These are phyloP conservation scores for Homarus americanus DNA, from an alignment of 1,140 invertebrate genomes.

Conservation along the genomic window DNA sequence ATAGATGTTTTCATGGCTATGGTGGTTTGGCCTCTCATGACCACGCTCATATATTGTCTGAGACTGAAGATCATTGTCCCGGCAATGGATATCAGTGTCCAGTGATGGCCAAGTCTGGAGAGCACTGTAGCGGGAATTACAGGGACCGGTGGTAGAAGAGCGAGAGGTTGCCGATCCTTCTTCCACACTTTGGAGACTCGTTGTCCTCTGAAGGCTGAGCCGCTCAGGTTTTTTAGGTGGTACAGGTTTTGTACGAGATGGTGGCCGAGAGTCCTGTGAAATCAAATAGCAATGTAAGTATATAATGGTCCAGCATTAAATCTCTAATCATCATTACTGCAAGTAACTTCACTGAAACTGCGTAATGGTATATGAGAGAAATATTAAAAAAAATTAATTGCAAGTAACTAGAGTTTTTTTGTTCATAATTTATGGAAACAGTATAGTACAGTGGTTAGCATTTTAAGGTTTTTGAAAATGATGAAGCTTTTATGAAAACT, in stretches of 20 bases:
- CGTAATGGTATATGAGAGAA: too few relatives aligned
- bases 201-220: slow-evolving; percentile 88
- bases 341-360: too few relatives aligned
- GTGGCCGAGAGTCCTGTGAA: slow-evolving; percentile 53
- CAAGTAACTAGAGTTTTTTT: too few relatives aligned
- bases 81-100: slow-evolving; percentile 33
- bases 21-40: slow-evolving; percentile 27
- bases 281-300: neutral
- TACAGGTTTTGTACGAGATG: slow-evolving; percentile 79
- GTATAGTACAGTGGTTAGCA: too few relatives aligned
- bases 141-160: neutral
- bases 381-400: too few relatives aligned
- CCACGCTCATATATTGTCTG: slow-evolving; percentile 25
- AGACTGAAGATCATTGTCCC: neutral
- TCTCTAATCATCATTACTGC: too few relatives aligned
- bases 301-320: too few relatives aligned
- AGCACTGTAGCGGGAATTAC: neutral
- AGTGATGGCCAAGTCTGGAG: slow-evolving; percentile 61
- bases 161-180: slow-evolving; percentile 64
- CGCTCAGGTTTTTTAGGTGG: slow-evolving; percentile 91
- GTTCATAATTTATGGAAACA: too few relatives aligned
- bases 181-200: slow-evolving; percentile 88
- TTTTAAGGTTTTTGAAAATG: too few relatives aligned
- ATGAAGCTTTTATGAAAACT: too few relatives aligned
- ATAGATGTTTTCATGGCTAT: slow-evolving; percentile 43